These are phyloP conservation scores for Catajapyx aquilonaris DNA, from an alignment of 1,140 invertebrate genomes.

Conservation along the genomic window DNA sequence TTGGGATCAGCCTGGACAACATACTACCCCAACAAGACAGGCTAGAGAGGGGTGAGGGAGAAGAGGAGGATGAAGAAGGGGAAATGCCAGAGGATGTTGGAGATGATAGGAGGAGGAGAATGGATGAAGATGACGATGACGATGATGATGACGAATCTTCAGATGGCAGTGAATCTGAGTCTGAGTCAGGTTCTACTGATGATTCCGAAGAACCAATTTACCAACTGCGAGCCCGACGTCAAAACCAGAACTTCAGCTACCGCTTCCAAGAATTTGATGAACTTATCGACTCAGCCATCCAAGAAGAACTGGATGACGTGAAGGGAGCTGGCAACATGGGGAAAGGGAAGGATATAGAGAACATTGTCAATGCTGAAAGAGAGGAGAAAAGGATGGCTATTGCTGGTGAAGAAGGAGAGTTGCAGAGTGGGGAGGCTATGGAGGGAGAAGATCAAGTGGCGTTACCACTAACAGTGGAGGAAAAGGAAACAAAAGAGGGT, in stretches of 20 bases:
- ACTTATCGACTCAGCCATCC: slow-evolving; percentile 76
- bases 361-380: slow-evolving; percentile 63
- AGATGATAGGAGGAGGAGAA: no score
- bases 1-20: slow-evolving; percentile 56
- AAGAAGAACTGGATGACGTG: slow-evolving; percentile 43
- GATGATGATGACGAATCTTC: slow-evolving; percentile 2
- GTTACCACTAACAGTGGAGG: no score
- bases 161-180: slow-evolving; percentile 3
- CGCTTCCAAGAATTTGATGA: slow-evolving; percentile 83
- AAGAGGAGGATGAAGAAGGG: slow-evolving; percentile 15
- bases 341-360: slow-evolving; percentile 70
- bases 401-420: not conserved
- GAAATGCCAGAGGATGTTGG: no score
- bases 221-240: slow-evolving; percentile 47
- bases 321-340: slow-evolving; percentile 55
- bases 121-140: no score
- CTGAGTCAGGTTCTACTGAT: slow-evolving; percentile 7
- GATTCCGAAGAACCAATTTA: slow-evolving; percentile 46
- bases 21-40: no score
- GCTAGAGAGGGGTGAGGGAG: slow-evolving; percentile 15
- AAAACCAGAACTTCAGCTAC: slow-evolving; percentile 50
- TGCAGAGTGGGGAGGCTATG: slow-evolving; percentile 1
- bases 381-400: slow-evolving; percentile 16
- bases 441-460: slow-evolving; percentile 8
- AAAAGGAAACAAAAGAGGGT: slow-evolving; percentile 33